Conservation (phyloP, 2,797 vertebrate species). For the Falco berigora region DNA sequence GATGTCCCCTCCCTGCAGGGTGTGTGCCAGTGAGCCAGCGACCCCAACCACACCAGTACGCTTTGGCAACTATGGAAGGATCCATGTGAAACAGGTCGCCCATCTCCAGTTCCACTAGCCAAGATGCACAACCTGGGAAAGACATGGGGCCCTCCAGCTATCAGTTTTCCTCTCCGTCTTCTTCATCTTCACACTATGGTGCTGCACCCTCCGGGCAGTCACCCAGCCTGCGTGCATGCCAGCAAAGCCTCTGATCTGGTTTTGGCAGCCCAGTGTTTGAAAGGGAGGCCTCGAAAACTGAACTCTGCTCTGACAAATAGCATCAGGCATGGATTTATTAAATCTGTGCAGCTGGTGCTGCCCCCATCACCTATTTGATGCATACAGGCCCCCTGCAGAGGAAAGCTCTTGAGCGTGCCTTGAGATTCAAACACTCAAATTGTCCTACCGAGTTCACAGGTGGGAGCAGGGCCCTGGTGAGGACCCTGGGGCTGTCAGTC, state of each 20-base stretch:
- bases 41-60: accelerated
- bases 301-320: neutral
- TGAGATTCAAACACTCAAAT: neutral
- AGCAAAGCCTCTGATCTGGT: neutral
- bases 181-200: neutral
- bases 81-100: neutral
- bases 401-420: neutral
- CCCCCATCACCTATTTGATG: neutral
- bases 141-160: neutral
- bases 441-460: neutral
- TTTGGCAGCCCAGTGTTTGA: neutral
- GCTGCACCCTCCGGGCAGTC: neutral
- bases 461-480: neutral
- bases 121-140: neutral
- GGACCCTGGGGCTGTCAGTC: neutral
- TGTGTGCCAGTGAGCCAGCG: neutral
- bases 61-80: neutral
- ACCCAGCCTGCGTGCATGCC: neutral
- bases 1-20: neutral
- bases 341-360: neutral
- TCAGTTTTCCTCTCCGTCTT: neutral
- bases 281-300: neutral
- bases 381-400: neutral
- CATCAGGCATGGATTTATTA: neutral
- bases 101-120: neutral